Percentiles rank a stretch among this genome's conserved stretches.
These are phyloP conservation scores for Nesogale talazaci DNA, from an alignment of 2,113 vertebrate species.

Conservation along the genomic window DNA sequence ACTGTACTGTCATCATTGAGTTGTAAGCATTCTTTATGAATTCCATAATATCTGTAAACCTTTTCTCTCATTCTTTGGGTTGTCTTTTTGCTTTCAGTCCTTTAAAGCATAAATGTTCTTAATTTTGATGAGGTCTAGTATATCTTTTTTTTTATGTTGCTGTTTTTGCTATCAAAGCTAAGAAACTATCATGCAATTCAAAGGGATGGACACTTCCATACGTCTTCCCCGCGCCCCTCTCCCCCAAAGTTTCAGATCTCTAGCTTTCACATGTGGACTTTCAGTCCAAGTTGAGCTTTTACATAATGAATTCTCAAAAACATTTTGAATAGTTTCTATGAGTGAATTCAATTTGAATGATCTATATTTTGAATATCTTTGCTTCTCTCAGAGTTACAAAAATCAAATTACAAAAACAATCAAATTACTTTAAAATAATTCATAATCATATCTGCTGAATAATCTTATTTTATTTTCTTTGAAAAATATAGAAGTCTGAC, in stretches of 20 bases:
- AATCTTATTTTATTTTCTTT: conserved; percentile 4
- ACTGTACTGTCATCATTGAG: not conserved
- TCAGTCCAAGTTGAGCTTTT: conserved; percentile 29
- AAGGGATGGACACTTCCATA: not conserved
- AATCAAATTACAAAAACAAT: not conserved
- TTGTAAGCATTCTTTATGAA: not conserved
- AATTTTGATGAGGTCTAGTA: conserved; percentile 8
- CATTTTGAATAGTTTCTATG: not conserved
- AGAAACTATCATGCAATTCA: not conserved
- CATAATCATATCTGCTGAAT: not conserved
- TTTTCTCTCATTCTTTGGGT: not conserved
- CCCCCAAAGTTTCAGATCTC: not conserved
- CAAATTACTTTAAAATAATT: not conserved
- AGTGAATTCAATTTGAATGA: not conserved
- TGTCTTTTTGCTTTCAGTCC: not conserved
- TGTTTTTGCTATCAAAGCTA: not conserved
- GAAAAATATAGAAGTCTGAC: conserved; percentile 1
- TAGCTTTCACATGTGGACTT: not conserved
- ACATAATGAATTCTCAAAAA: conserved; percentile 24
- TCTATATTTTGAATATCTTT: not conserved
- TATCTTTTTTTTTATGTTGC: not conserved
- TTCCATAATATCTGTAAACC: conserved; percentile 24
- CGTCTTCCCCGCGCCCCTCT: no score
- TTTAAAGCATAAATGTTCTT: conserved; percentile 28
- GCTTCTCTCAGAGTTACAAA: not conserved